phyloP scores from a whole-genome alignment of 1,140 invertebrate species.

The Zaprionus davidi region DNA sequence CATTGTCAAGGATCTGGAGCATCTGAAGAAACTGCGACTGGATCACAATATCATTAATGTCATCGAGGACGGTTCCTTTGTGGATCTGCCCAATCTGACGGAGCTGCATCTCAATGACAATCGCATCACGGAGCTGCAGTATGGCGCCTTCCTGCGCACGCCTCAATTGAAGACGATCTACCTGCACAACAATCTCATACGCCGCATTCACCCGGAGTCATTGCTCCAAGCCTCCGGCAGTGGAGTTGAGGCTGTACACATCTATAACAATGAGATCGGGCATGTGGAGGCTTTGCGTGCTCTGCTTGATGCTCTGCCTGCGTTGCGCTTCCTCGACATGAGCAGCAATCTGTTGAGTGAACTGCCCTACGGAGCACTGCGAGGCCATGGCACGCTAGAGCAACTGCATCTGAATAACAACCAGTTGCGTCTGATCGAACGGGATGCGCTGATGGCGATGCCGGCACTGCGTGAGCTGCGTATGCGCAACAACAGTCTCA shows the following conservation, averaged over 20 bases:
- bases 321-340: constrained; percentile 90
- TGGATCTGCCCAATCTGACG: constrained; percentile 90
- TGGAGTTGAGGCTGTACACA: constrained; percentile 90
- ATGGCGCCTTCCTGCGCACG: constrained; percentile 91
- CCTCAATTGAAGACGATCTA: constrained; percentile 90
- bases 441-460: constrained; percentile 91
- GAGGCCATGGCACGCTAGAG: constrained; percentile 91
- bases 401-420: constrained; percentile 92
- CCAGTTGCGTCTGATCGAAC: constrained; percentile 88
- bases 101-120: constrained; percentile 90
- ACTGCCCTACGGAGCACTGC: constrained; percentile 89
- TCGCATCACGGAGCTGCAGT: constrained; percentile 89
- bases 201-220: constrained; percentile 91
- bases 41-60: constrained; percentile 89
- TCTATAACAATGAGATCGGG: constrained; percentile 90
- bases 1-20: constrained; percentile 89
- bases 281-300: constrained; percentile 89
- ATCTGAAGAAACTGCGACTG: constrained; percentile 88
- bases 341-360: constrained; percentile 90
- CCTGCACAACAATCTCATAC: constrained; percentile 91
- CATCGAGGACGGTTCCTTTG: constrained; percentile 91
- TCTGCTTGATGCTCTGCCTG: constrained; percentile 90
- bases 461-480: constrained; percentile 92
- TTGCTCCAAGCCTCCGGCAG: constrained; percentile 89
- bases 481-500: constrained; percentile 91